These are phyloP conservation scores for Antitype chi DNA, from an alignment of 2,888 invertebrate genomes.

Conservation along the genomic window DNA sequence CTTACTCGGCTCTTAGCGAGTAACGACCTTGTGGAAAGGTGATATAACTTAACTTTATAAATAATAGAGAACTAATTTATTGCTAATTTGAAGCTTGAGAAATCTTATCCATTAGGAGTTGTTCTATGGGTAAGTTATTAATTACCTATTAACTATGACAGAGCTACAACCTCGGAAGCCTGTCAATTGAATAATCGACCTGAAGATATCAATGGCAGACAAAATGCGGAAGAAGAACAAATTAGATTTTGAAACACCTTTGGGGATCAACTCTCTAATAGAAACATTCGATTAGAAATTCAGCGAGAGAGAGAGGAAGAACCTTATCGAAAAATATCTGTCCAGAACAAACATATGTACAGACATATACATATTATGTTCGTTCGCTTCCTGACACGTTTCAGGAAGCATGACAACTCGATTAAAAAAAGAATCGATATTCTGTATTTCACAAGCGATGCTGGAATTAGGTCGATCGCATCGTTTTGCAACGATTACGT, in stretches of 20 bases:
- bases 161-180: too few species aligned
- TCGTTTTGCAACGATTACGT: conserved; percentile 68
- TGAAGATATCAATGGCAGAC: not conserved
- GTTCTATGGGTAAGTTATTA: not conserved
- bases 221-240: not conserved
- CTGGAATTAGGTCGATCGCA: conserved; percentile 63
- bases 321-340: not conserved
- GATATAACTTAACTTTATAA: conserved; percentile 22
- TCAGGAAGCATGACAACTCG: conserved; percentile 20
- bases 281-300: not conserved
- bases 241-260: not conserved
- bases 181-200: not conserved
- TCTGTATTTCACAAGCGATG: conserved; percentile 54
- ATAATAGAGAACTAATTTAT: not conserved
- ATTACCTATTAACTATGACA: not conserved
- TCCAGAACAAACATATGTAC: not conserved
- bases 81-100: not conserved
- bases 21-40: conserved; percentile 34
- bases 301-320: not conserved
- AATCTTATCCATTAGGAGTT: not conserved
- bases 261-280: not conserved
- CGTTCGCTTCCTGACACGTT: not conserved
- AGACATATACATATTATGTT: not conserved
- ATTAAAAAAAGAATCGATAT: conserved; percentile 42
- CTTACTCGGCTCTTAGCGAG: conserved; percentile 50